Percentiles rank a stretch among this genome's conserved stretches.
Conservation (phyloP, 2,797 vertebrate genomes). For the Molothrus aeneus region DNA sequence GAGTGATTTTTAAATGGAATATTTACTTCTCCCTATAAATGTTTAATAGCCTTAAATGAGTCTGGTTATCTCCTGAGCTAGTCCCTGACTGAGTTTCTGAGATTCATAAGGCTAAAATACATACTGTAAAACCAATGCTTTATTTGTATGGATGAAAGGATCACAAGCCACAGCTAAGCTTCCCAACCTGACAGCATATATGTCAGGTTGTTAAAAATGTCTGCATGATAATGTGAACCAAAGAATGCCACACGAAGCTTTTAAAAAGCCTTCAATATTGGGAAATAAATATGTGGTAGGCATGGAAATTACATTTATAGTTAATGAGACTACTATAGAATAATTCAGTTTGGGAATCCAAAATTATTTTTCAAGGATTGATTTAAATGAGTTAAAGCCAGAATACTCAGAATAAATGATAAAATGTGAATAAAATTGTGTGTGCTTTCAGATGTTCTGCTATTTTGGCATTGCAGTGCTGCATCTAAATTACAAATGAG, state of each 20-base stretch:
- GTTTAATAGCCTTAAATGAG: not conserved
- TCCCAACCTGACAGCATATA: not conserved
- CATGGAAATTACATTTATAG: not conserved
- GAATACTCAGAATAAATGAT: not conserved
- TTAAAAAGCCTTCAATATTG: not conserved
- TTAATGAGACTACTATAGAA: not conserved
- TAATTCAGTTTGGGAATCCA: not conserved
- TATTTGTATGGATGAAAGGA: constrained; percentile 47
- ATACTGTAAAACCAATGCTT: not conserved
- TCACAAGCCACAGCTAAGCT: constrained; percentile 1
- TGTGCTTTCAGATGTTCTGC: not conserved
- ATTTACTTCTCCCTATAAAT: not conserved
- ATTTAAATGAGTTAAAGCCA: constrained; percentile 5
- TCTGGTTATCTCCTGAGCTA: not conserved
- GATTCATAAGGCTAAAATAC: constrained; percentile 2
- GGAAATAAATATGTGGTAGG: not conserved
- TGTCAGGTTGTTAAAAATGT: constrained; percentile 8
- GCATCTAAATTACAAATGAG: not conserved
- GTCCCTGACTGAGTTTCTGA: not conserved
- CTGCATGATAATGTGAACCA: not conserved
- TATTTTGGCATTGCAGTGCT: not conserved
- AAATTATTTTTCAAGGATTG: constrained; percentile 3
- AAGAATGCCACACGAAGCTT: not conserved
- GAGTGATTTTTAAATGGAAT: not conserved
- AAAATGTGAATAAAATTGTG: not conserved